Percentiles rank a stretch among this genome's conserved stretches.
phyloP scores from a whole-genome alignment of 2,113 vertebrate species.

The Cettia cetti region DNA sequence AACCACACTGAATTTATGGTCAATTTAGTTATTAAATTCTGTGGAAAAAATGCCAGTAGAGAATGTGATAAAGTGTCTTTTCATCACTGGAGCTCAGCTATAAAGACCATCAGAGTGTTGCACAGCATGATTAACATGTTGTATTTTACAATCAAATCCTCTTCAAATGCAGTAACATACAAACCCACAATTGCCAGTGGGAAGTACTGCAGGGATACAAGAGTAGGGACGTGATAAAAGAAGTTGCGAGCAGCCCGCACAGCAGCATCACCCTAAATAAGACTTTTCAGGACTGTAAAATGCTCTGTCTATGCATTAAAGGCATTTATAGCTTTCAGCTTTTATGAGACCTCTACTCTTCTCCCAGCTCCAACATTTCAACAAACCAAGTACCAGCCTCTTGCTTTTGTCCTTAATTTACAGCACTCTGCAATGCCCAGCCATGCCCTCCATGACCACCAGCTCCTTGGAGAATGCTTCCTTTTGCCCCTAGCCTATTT shows the following conservation, averaged over 20 bases:
- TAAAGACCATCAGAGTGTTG: conserved; percentile 18
- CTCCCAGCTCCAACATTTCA: not conserved
- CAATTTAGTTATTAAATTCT: conserved; percentile 11
- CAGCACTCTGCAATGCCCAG: not conserved
- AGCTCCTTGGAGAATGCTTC: rapidly evolving
- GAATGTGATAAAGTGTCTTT: conserved; percentile 51
- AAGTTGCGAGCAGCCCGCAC: rapidly evolving
- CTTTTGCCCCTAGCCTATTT: not conserved
- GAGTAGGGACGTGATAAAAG: not conserved
- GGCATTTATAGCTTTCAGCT: not conserved
- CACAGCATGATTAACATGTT: conserved; percentile 49
- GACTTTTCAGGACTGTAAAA: not conserved
- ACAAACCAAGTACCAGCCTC: not conserved
- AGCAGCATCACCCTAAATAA: not conserved
- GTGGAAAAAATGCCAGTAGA: conserved; percentile 8
- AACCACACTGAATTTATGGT: conserved; percentile 21
- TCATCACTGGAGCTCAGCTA: not conserved
- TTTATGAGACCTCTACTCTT: not conserved
- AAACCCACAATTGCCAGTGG: not conserved
- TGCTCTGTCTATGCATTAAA: not conserved
- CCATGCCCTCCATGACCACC: rapidly evolving
- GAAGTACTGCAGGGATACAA: not conserved
- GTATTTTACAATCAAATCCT: conserved; percentile 36
- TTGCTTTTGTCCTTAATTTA: not conserved
- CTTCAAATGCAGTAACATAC: not conserved